Evolutionary conservation across 2,113 vertebrate species (phyloP), one percentile per base, ranked within the genome.

Genomic region (Pogona vitticeps): DNA sequence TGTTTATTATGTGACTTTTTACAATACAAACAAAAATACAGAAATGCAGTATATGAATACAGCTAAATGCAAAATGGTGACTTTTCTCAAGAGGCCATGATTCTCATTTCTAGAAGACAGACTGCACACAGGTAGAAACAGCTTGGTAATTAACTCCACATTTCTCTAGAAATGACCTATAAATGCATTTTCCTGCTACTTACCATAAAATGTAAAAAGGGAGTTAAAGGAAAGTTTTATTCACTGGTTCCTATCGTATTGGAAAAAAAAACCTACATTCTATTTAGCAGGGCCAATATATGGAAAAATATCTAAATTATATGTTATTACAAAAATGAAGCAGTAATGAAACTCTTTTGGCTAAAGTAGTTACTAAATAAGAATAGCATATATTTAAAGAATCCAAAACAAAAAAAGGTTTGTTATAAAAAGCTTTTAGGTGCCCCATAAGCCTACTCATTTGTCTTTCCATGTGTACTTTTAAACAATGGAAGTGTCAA

Each of bases 1-100:
- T 95, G 97, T 99, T 99, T 99, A 99, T 99, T 99, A 98, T 99
- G 98, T 98, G 98, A 98, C 98, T 98, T 98, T 99, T 97, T 98
- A 99, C 98, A 99, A 98, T 99, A 99, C 98, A 98, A 99, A 99
- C 97, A 97, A 98, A 98, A 98, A 98, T 98, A 98, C 97, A 98
- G 97, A 98, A 96, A 98, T 97, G 97, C 97, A 98, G 96, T 98
- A 98, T 97, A 98, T 98, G 97, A 98, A 98, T 97, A 98, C 98
- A 98, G 97, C 97, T 98, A 97, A 97, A 96, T 96, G 96, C 94
- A 92, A 96, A 96, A 96, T 89, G 95, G 94, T 97, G 96, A 95
- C 94, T 94, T 95, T 96, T 94, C 96, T 88, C 80, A 92, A 94
- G 96, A 97, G 97, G 95, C 95, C 96, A 97, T 95, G 93, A 94